Conservation (phyloP, 2,888 invertebrate species). For the Netelia virgata region DNA sequence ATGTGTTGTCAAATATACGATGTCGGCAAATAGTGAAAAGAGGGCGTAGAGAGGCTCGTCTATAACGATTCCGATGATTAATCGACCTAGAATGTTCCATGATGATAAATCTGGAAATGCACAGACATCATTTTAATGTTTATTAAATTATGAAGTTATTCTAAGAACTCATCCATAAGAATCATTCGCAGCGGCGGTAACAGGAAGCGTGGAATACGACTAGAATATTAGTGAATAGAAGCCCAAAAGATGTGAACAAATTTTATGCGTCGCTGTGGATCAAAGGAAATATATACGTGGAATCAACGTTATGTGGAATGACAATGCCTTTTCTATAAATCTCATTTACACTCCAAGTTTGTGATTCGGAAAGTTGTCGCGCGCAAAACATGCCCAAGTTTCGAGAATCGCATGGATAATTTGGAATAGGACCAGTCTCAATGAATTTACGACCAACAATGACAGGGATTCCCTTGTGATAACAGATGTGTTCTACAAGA, state of each 20-base stretch:
- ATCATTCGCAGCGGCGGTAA: too few relatives aligned
- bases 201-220: too few relatives aligned
- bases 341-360: too few relatives aligned
- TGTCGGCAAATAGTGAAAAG: neutral
- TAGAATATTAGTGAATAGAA: too few relatives aligned
- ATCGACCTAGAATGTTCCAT: neutral
- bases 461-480: too few relatives aligned
- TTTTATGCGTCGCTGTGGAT: slow-evolving; percentile 26
- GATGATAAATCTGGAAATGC: neutral
- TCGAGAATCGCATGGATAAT: too few relatives aligned
- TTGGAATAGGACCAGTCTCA: too few relatives aligned
- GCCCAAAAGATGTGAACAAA: neutral
- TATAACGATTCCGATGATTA: neutral
- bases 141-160: too few relatives aligned
- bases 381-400: neutral
- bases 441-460: too few relatives aligned
- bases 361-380: too few relatives aligned
- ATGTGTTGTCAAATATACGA: neutral
- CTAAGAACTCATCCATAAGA: too few relatives aligned
- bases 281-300: slow-evolving; percentile 27
- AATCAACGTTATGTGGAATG: neutral
- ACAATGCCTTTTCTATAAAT: slow-evolving; percentile 34
- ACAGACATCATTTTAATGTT: neutral
- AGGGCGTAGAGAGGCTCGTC: neutral
- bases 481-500: too few relatives aligned